phyloP scores from a whole-genome alignment of 2,888 invertebrate species.

The Lycaena phlaeas region DNA sequence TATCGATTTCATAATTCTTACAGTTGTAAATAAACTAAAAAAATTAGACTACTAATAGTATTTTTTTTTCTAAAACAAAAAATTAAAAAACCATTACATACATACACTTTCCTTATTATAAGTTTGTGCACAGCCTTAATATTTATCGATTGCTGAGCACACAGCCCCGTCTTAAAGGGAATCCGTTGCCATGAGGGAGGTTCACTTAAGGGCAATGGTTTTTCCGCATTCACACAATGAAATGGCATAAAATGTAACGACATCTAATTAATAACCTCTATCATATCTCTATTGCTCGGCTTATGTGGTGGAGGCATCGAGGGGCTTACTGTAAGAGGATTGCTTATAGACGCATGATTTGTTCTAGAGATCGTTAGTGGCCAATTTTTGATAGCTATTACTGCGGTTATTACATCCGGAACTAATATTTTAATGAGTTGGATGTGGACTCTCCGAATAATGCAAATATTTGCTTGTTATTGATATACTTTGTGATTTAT shows the following conservation, averaged over 20 bases:
- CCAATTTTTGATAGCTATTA: slow-evolving; percentile 40
- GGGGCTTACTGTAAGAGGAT: slow-evolving; percentile 64
- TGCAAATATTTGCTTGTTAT: too few species aligned
- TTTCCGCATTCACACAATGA: slow-evolving; percentile 57
- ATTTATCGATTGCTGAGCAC: slow-evolving; percentile 15
- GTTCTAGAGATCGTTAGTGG: slow-evolving; percentile 50
- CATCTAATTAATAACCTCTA: slow-evolving; percentile 71
- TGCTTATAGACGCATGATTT: slow-evolving; percentile 61
- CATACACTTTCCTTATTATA: too few species aligned
- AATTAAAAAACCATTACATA: too few species aligned
- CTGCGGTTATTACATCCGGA: slow-evolving; percentile 16
- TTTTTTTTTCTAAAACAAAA: too few species aligned
- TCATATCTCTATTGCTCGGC: slow-evolving; percentile 67
- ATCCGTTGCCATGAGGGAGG: slow-evolving; percentile 34
- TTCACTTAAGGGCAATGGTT: slow-evolving; percentile 40
- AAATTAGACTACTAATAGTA: too few species aligned
- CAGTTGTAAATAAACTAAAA: too few species aligned
- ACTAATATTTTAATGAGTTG: slow-evolving; percentile 29
- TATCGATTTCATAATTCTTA: too few species aligned
- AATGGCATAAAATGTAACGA: slow-evolving; percentile 65
- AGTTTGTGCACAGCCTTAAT: slow-evolving; percentile 9
- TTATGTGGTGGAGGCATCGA: slow-evolving; percentile 35
- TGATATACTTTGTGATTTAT: too few species aligned
- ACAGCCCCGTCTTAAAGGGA: slow-evolving; percentile 10
- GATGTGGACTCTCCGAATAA: too few species aligned